phyloP scores from a whole-genome alignment of 37 sponge, comb jelly and placozoan genomes.

The Agelas oroides region DNA sequence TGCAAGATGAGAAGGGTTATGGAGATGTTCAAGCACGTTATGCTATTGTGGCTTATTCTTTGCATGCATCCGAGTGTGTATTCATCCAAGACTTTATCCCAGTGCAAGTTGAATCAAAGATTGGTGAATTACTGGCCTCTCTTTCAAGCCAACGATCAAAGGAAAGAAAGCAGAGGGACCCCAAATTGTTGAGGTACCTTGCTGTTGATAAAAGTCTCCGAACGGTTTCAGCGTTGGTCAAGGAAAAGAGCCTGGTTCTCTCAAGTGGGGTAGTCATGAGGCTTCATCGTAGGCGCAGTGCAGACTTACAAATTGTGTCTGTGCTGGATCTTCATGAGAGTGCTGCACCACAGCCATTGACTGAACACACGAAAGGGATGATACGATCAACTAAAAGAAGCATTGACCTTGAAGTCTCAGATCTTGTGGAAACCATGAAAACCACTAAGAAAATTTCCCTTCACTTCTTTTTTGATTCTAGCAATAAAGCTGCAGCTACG shows the following conservation, averaged over 20 bases:
- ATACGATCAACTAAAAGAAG: background rate
- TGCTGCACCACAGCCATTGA: background rate
- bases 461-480: constrained; percentile 24
- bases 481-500: constrained; percentile 3
- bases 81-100: no score
- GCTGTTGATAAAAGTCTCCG: background rate
- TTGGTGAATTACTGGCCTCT: no score
- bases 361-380: background rate
- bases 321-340: background rate
- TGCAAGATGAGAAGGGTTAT: background rate
- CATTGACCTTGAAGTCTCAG: constrained; percentile 8
- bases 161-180: no score
- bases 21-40: background rate
- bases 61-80: no score
- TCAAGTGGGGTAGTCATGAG: background rate
- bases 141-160: no score
- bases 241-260: background rate
- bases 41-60: constrained; percentile 1
- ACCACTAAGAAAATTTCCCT: background rate
- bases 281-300: background rate
- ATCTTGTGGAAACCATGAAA: background rate
- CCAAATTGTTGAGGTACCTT: no score
- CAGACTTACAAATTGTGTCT: constrained; percentile 34
- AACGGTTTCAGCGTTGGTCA: background rate
- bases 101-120: no score